These are phyloP conservation scores for Mamestra brassicae DNA, from an alignment of 2,888 invertebrate genomes.

Conservation along the genomic window DNA sequence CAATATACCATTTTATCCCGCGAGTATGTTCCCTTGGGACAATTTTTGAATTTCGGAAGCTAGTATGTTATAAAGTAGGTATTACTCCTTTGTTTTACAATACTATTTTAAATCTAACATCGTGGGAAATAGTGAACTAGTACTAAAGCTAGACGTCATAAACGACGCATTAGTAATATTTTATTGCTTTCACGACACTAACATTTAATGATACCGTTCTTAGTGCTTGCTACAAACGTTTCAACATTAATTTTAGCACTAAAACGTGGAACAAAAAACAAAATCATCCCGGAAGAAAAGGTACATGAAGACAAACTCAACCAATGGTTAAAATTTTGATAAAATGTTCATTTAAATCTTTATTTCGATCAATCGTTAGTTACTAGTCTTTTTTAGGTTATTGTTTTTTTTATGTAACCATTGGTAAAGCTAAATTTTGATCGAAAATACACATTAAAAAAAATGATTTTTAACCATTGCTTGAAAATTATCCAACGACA, in stretches of 20 bases:
- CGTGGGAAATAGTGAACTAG: slow-evolving; percentile 9
- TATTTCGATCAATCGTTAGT: no score
- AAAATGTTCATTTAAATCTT: no score
- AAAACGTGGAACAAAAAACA: not conserved
- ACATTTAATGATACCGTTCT: not conserved
- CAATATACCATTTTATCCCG: no score
- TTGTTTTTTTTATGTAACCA: no score
- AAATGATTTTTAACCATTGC: no score
- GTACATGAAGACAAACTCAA: not conserved
- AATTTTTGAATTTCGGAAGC: no score
- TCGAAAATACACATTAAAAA: no score
- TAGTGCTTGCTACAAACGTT: slow-evolving; percentile 18
- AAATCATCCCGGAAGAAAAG: not conserved
- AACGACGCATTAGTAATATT: slow-evolving; percentile 9
- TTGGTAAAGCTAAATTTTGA: no score
- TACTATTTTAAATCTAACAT: not conserved
- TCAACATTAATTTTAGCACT: slow-evolving; percentile 12
- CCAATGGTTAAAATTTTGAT: no score
- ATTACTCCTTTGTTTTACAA: not conserved
- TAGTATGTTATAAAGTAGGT: not conserved
- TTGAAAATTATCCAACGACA: no score
- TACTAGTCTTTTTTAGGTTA: no score
- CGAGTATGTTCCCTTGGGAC: no score
- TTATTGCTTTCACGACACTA: slow-evolving; percentile 22
- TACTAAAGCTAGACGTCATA: slow-evolving; percentile 3